Evolutionary conservation across 2,888 invertebrate genomes (phyloP), one percentile per base, ranked within the genome.

Genomic region (Icerya purchasi): DNA sequence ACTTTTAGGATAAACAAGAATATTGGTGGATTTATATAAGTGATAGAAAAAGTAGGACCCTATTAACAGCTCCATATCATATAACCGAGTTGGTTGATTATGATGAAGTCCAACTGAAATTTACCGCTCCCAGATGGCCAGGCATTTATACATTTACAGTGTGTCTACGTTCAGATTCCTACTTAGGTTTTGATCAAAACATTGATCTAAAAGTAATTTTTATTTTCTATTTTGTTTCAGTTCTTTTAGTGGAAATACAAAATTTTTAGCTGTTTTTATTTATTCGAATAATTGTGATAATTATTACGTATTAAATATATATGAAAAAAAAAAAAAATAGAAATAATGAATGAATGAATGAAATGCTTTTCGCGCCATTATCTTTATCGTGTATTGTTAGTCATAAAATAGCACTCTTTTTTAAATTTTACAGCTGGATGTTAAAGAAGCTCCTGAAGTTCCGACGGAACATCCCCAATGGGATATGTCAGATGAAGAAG

Each of bases 11-110:
- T 65, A 93, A 98, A 71, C 94, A 94, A 71, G 98, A 99, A 73
- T 96, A 87, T 74, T 99, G 98, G 97, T 99, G 97, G 96, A 85
- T 96, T 65, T 98, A 97, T 72, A 86, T 98, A 66, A 88, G 89
- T 73, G 97, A 99, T 75, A 82, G 90, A 67, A 96, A 92, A 74
- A 87, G 86, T 65, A 84, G 84, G 70, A 85, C 87, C 63, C 75
- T 99, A 66, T 79, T 96, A 65, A 91, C 96, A 56, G 85, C 90
- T 65, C 96, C 97, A 52, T 86, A 87, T 70, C 86, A 93, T 70
- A 83, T 97, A 63, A 96, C 96, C 59, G 90, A 89, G 71, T 80
- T 99, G 62, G 86, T 90, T 54, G 81, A 83, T 68, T 75, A 81
- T 66, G 92, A 93, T 75, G 91, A 91, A 76, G 83, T 94, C 65